phyloP scores from a whole-genome alignment of 1,140 invertebrate species.

The Panagrolaimus sp. region DNA sequence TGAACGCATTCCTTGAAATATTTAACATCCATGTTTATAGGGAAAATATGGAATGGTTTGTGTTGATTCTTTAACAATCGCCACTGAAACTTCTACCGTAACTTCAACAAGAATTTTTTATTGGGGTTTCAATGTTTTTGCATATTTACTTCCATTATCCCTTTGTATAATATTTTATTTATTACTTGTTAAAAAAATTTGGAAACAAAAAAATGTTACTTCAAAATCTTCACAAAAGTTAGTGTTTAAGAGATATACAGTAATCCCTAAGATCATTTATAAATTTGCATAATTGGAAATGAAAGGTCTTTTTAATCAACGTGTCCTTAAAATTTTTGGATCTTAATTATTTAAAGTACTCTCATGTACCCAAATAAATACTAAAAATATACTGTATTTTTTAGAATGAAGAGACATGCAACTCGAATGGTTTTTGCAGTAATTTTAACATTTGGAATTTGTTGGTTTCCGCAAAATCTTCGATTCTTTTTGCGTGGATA shows the following conservation, averaged over 20 bases:
- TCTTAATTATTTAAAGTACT: too few species aligned
- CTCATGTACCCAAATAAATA: too few species aligned
- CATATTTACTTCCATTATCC: conserved; percentile 42
- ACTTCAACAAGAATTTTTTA: conserved; percentile 38
- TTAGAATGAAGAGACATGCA: conserved; percentile 71
- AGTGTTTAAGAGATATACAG: too few species aligned
- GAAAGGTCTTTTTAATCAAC: too few species aligned
- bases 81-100: conserved; percentile 6
- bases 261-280: too few species aligned
- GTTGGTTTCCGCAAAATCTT: conserved; percentile 86
- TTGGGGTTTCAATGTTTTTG: conserved; percentile 47
- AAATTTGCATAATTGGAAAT: too few species aligned
- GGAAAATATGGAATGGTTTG: conserved; percentile 31
- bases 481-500: conserved; percentile 60
- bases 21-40: too few species aligned
- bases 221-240: conserved; percentile 38
- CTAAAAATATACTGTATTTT: too few species aligned
- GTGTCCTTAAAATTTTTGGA: too few species aligned
- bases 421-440: conserved; percentile 90
- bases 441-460: conserved; percentile 84
- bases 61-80: conserved; percentile 44
- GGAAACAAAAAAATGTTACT: conserved; percentile 40
- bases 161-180: conserved; percentile 38
- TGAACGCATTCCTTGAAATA: not conserved
- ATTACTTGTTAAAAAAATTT: conserved; percentile 36